Conservation (phyloP, 2,113 vertebrate species). For the Phoenicopterus ruber region DNA sequence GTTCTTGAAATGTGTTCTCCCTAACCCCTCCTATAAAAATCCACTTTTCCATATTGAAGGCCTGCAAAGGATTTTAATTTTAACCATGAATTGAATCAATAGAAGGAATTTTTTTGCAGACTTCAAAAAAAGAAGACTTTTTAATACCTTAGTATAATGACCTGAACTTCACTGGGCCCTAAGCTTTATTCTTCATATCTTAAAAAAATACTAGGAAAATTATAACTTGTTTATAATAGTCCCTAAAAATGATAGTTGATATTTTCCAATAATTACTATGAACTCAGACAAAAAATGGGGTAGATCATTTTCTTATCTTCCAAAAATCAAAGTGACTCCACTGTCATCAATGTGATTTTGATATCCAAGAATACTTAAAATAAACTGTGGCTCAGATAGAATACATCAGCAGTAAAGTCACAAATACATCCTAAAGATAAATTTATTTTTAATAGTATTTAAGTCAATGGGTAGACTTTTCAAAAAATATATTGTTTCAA, state of each 20-base stretch:
- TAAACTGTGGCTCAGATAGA: accelerated
- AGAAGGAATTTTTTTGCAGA: neutral
- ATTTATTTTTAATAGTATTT: neutral
- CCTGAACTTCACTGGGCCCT: neutral
- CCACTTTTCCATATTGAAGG: neutral
- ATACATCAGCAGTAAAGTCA: neutral
- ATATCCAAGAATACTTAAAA: neutral
- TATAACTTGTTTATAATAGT: neutral
- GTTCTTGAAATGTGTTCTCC: neutral
- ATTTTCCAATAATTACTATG: neutral
- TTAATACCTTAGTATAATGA: neutral
- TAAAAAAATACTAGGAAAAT: neutral
- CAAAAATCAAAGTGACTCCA: neutral
- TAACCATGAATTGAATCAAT: neutral
- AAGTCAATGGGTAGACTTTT: neutral
- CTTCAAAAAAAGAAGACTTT: neutral
- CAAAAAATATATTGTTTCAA: neutral
- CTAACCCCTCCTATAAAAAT: neutral
- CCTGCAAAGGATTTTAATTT: neutral
- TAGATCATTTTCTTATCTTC: neutral
- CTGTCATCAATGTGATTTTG: neutral
- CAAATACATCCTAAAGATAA: neutral
- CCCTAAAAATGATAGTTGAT: neutral
- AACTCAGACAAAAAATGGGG: neutral
- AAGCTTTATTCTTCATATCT: neutral